phyloP scores from a whole-genome alignment of 2,797 vertebrate genomes.

The Podarcis lilfordi region DNA sequence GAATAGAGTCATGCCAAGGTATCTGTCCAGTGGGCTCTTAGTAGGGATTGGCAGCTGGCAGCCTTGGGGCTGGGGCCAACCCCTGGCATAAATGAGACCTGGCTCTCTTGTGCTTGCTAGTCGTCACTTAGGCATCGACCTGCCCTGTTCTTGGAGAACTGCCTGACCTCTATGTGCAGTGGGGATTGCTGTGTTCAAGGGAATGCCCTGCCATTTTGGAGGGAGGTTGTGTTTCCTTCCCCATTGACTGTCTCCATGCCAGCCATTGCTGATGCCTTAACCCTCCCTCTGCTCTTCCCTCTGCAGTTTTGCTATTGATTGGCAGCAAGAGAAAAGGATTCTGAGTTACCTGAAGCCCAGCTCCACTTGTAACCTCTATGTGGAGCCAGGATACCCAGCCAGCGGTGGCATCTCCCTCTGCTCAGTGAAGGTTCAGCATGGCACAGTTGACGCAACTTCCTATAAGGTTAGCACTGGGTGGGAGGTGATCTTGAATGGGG shows the following conservation, averaged over 20 bases:
- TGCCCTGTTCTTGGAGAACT: not conserved
- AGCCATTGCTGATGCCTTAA: not conserved
- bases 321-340: conserved; percentile 34
- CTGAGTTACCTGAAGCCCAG: conserved; percentile 28
- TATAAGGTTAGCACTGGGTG: conserved; percentile 1
- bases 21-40: not conserved
- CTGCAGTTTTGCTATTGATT: conserved; percentile 45
- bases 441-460: not conserved
- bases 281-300: not conserved
- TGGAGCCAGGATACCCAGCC: conserved; percentile 30
- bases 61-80: too few species aligned
- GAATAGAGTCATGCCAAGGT: not conserved
- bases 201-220: not conserved
- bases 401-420: conserved; percentile 13
- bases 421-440: conserved; percentile 15
- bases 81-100: not conserved
- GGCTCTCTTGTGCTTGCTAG: not conserved
- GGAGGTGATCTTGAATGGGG: not conserved
- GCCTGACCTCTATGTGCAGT: not conserved
- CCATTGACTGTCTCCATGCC: too few species aligned
- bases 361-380: not conserved
- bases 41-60: not conserved
- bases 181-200: not conserved
- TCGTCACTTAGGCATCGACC: too few species aligned
- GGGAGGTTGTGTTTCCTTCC: rapidly evolving